Evolutionary conservation across 2,113 vertebrate genomes (phyloP), one percentile per base, ranked within the genome.

Genomic region (Poeciliopsis prolifica): DNA sequence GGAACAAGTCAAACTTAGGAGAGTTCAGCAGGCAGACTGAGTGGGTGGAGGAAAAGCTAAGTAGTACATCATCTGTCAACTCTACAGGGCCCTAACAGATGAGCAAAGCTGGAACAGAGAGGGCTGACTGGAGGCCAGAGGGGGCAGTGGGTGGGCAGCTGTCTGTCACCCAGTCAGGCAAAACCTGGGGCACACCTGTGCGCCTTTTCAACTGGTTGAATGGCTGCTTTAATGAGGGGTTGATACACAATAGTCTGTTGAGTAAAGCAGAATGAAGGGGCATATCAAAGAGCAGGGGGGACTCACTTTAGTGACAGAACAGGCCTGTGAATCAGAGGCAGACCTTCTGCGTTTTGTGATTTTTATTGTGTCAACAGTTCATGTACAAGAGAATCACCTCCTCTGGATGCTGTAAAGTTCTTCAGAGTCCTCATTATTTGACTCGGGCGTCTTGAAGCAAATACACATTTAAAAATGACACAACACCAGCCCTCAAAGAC

Each of bases 171-270:
- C n/a, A 76, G 60, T 62, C 67, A 15, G n/a, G 79, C 14, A 24
- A 79, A 74, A 86, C 88, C 90, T 74, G 64, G 65, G 83, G 87
- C 81, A 85, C 83, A 91, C 91, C 91, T 93, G 88, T 82, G 77
- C 74, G 81, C 87, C 77, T 88, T 75, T 68, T 74, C 71, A 74
- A 48, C 4, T 4, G 69, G 68, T 33, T 63, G 37, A 69, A 17
- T 74, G 80, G 81, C 62, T 5, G 65, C 63, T 82, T 80, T 29
- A 80, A 87, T 70, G 65, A 65, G 42, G 65, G 83, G 79, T 85
- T 48, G 77, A 66, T 61, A 71, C 71, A 65, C 29, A 44, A 79
- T 48, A 72, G 62, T 58, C 66, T 58, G 65, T 82, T 85, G 74
- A 86, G 74, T 84, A 84, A 83, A 88, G 70, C 75, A 75, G 79